Evolutionary conservation across 2,113 vertebrate species (phyloP).

Genomic region (Menura novaehollandiae): DNA sequence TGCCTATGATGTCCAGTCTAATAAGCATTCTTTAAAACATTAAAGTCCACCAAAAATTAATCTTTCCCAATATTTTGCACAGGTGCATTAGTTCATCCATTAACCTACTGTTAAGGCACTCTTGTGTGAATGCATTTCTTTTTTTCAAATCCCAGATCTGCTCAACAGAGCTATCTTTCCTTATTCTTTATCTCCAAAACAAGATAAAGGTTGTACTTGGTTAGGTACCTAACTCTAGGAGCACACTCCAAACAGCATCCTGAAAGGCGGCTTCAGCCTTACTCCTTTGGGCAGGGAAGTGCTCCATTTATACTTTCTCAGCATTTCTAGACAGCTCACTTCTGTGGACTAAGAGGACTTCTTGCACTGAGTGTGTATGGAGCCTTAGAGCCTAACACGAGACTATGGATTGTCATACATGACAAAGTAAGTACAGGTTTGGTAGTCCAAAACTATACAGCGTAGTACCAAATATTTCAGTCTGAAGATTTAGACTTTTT

Average conservation of each 20-base stretch:
- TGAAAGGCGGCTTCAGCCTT: not conserved
- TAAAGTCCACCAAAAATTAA: not conserved
- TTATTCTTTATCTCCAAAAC: not conserved
- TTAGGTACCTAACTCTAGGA: not conserved
- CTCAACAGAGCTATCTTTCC: not conserved
- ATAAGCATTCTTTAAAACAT: not conserved
- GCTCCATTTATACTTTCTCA: not conserved
- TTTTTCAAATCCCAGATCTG: not conserved
- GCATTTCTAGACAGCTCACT: not conserved
- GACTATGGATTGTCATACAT: not conserved
- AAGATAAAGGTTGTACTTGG: not conserved
- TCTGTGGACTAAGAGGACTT: not conserved
- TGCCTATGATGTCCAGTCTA: not conserved
- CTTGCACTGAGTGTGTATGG: not conserved
- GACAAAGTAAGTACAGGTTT: not conserved
- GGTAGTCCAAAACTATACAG: not conserved
- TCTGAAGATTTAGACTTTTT: not conserved
- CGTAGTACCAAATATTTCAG: rapidly evolving
- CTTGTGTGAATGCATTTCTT: not conserved
- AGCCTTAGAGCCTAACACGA: not conserved
- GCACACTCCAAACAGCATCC: not conserved
- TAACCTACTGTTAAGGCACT: not conserved
- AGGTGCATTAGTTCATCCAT: not conserved
- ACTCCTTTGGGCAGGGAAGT: not conserved
- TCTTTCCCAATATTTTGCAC: not conserved